Conservation (phyloP, 2,797 vertebrate genomes). For the Falco naumanni region DNA sequence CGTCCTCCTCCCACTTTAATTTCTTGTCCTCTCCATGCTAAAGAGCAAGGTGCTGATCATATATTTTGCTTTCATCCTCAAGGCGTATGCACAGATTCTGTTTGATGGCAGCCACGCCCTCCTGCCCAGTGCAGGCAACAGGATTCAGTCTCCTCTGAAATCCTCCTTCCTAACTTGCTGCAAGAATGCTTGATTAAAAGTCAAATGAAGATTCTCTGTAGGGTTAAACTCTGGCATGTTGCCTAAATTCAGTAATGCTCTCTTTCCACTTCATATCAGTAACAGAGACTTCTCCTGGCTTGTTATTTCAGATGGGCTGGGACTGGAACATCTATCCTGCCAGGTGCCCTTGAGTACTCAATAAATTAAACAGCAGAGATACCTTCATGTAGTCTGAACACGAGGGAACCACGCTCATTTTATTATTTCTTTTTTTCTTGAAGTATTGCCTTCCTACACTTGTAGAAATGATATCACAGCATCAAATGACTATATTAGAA, state of each 20-base stretch:
- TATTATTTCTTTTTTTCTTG: not conserved
- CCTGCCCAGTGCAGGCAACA: not conserved
- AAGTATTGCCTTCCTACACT: constrained; percentile 21
- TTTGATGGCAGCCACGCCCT: not conserved
- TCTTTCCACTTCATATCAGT: not conserved
- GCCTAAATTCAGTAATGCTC: not conserved
- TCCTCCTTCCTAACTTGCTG: not conserved
- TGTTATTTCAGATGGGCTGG: constrained; percentile 51
- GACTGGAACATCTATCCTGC: constrained; percentile 58
- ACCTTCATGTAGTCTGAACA: not conserved
- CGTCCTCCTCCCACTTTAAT: not conserved
- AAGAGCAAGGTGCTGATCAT: not conserved
- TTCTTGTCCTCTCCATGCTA: not conserved
- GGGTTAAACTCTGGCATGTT: not conserved
- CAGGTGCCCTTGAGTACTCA: constrained; percentile 40
- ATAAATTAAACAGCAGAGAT: constrained; percentile 51
- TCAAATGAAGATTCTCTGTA: not conserved
- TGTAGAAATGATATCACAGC: not conserved
- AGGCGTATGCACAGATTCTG: not conserved
- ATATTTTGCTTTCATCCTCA: not conserved
- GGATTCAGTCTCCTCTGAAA: not conserved
- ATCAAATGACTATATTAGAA: not conserved
- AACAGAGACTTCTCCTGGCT: constrained; percentile 30
- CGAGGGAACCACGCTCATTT: not conserved
- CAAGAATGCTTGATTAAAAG: constrained; percentile 40